Percentiles rank a stretch among this genome's conserved stretches.
Conservation (phyloP, 2,113 vertebrate genomes). For the Xiphophorus couchianus region DNA sequence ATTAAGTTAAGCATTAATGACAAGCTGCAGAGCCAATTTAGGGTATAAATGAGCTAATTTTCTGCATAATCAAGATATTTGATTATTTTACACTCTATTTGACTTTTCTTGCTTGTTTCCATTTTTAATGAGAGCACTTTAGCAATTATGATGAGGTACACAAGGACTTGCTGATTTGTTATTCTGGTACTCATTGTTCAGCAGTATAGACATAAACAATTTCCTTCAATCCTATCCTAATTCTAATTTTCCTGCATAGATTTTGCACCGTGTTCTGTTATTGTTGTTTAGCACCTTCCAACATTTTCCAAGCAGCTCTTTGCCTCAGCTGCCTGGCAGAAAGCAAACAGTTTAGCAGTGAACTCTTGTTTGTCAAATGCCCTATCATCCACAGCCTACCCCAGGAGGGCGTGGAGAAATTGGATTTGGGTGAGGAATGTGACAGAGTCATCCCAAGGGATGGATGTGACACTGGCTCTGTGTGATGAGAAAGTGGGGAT, state of each 20-base stretch:
- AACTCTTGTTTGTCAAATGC: slow-evolving; percentile 71
- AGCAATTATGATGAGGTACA: background rate
- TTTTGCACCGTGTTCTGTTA: slow-evolving; percentile 24
- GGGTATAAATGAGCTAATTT: background rate
- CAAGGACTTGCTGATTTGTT: background rate
- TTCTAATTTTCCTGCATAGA: slow-evolving; percentile 4
- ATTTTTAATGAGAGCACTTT: background rate
- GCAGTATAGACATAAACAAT: background rate
- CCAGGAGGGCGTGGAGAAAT: slow-evolving; percentile 72
- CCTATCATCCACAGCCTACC: slow-evolving; percentile 67
- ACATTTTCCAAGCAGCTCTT: slow-evolving; percentile 59
- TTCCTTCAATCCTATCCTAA: background rate
- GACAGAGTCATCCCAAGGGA: slow-evolving; percentile 67
- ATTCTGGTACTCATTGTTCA: background rate
- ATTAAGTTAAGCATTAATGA: background rate
- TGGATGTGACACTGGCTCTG: slow-evolving; percentile 69
- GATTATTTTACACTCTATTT: background rate
- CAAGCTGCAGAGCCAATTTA: slow-evolving; percentile 1
- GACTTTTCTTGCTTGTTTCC: background rate
- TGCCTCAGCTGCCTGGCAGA: slow-evolving; percentile 63
- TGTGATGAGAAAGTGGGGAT: slow-evolving; percentile 68
- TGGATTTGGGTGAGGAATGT: slow-evolving; percentile 78
- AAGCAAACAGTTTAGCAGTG: slow-evolving; percentile 64
- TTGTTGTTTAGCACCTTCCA: slow-evolving; percentile 25
- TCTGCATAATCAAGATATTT: background rate